Percentiles rank a stretch among this genome's conserved stretches.
These are phyloP conservation scores for Neopipo cinnamomea DNA, from an alignment of 2,113 vertebrate genomes.

Conservation along the genomic window DNA sequence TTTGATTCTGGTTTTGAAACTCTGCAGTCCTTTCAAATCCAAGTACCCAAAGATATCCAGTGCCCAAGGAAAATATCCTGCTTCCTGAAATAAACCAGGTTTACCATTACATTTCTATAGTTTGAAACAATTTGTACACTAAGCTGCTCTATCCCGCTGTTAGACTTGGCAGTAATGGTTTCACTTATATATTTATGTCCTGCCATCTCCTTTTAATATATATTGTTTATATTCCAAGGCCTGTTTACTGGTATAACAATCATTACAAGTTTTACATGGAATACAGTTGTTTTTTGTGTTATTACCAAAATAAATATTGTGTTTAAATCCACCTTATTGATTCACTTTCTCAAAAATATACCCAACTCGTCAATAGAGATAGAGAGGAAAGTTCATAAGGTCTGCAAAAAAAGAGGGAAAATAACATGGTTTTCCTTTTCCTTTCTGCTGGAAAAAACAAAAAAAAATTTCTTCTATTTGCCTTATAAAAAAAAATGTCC, in stretches of 20 bases:
- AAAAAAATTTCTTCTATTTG: background rate
- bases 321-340: constrained; percentile 48
- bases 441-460: background rate
- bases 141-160: constrained; percentile 24
- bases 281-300: background rate
- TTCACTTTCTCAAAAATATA: background rate
- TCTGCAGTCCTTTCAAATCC: background rate
- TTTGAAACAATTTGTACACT: constrained; percentile 50
- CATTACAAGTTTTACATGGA: constrained; percentile 42
- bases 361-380: background rate
- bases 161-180: constrained; percentile 53
- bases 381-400: background rate
- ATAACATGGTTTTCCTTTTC: background rate
- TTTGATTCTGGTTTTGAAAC: background rate
- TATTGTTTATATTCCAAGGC: constrained; percentile 40
- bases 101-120: background rate
- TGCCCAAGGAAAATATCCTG: constrained; percentile 17
- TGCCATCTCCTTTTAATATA: constrained; percentile 54
- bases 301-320: constrained; percentile 50
- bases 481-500: background rate
- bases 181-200: constrained; percentile 43
- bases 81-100: constrained; percentile 10
- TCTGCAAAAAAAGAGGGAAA: background rate
- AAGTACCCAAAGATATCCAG: background rate
- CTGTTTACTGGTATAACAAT: constrained; percentile 54